Conservation (phyloP, 1,140 invertebrate genomes). For the Brachionus angularis region DNA sequence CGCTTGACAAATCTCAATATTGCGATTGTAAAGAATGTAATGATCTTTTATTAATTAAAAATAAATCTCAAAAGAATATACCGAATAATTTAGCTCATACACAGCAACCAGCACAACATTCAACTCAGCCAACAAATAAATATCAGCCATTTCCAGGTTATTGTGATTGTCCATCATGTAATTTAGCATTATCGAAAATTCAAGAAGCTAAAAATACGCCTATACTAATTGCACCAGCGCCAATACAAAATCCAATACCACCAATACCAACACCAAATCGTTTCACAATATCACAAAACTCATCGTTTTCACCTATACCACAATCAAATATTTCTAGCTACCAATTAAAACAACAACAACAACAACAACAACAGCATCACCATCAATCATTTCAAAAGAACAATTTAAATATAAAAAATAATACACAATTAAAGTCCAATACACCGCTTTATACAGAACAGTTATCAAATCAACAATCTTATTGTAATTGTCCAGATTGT, state of each 20-base stretch:
- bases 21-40: constrained; percentile 35
- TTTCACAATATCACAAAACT: constrained; percentile 14
- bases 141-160: too few species aligned
- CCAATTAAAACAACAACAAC: too few species aligned
- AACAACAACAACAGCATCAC: too few species aligned
- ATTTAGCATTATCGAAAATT: background rate
- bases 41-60: background rate
- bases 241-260: background rate
- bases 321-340: background rate
- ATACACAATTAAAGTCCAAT: too few species aligned
- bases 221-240: background rate
- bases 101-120: too few species aligned
- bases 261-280: constrained; percentile 13
- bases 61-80: background rate
- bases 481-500: too few species aligned
- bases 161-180: constrained; percentile 23
- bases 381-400: too few species aligned
- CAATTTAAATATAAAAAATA: too few species aligned
- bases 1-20: background rate
- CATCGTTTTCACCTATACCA: constrained; percentile 16
- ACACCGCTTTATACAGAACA: too few species aligned
- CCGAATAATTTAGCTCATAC: too few species aligned
- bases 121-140: too few species aligned
- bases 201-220: background rate
- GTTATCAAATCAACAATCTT: too few species aligned